A percentile compares a stretch with the other conserved stretches of the same genome.
These are phyloP conservation scores for Isaurus tuberculatus DNA, from an alignment of 92 coral and sea anemone genomes.

Conservation along the genomic window DNA sequence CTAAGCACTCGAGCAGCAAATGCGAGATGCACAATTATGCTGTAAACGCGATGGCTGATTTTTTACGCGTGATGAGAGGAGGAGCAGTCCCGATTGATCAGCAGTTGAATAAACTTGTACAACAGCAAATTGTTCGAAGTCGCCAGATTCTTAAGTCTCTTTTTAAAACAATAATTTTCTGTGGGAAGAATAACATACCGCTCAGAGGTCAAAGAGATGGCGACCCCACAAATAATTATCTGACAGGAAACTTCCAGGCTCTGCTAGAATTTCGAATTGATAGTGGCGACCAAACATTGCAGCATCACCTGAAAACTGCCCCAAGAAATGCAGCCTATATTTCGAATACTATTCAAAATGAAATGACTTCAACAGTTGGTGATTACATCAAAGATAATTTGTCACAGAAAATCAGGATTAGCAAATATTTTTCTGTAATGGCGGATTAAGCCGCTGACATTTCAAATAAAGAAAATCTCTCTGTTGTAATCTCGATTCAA, in stretches of 20 bases:
- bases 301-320: conserved; percentile 67
- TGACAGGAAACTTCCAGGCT: conserved; percentile 63
- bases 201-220: conserved; percentile 58
- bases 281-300: conserved; percentile 64
- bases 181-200: conserved; percentile 57
- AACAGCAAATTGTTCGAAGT: conserved; percentile 55
- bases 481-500: too few species aligned
- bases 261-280: conserved; percentile 65
- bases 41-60: conserved; percentile 54
- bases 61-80: conserved; percentile 48
- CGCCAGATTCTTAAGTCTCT: conserved; percentile 46
- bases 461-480: too few species aligned
- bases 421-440: too few species aligned
- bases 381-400: conserved; percentile 45
- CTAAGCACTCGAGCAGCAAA: conserved; percentile 49
- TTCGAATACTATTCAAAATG: conserved; percentile 46
- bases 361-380: conserved; percentile 43
- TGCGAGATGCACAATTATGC: conserved; percentile 49
- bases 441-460: too few species aligned
- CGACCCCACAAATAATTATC: conserved; percentile 49
- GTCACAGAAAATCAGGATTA: conserved; percentile 48
- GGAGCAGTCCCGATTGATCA: conserved; percentile 53
- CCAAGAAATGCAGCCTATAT: conserved; percentile 61
- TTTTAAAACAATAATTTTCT: conserved; percentile 49
- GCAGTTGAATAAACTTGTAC: conserved; percentile 40